phyloP scores from a whole-genome alignment of 2,113 vertebrate genomes.

The Bucco capensis region DNA sequence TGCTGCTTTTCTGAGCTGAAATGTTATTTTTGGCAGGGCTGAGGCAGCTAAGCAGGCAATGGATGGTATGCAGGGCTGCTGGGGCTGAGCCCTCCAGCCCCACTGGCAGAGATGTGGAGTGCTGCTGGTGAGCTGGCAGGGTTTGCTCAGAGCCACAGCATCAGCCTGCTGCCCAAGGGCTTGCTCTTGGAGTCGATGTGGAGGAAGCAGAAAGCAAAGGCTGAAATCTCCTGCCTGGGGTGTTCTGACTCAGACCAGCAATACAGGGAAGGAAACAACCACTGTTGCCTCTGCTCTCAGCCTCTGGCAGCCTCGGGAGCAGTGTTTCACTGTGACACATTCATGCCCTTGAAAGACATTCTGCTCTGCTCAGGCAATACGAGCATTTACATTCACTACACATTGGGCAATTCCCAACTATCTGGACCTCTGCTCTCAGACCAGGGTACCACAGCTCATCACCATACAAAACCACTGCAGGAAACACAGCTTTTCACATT shows the following conservation, averaged over 20 bases:
- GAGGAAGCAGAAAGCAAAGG: background rate
- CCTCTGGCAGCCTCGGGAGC: background rate
- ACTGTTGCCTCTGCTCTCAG: accelerated
- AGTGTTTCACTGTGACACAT: background rate
- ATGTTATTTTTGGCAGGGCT: background rate
- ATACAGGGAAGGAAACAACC: background rate
- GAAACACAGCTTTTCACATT: background rate
- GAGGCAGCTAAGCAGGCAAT: background rate
- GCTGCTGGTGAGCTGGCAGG: background rate
- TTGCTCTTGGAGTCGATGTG: accelerated
- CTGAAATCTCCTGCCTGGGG: background rate
- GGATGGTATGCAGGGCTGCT: background rate
- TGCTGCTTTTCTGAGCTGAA: background rate
- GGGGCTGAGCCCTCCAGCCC: background rate
- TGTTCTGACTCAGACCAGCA: background rate
- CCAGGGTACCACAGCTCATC: background rate
- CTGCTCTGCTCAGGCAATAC: background rate
- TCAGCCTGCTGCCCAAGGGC: background rate
- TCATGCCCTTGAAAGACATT: background rate
- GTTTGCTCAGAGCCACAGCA: background rate
- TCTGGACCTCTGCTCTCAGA: background rate
- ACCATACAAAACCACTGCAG: accelerated
- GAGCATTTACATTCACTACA: background rate
- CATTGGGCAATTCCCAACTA: background rate
- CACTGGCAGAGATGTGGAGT: accelerated